A percentile compares a stretch with the other conserved stretches of the same genome.
phyloP scores from a whole-genome alignment of 1,140 invertebrate genomes.

The Drosophila gunungcola region DNA sequence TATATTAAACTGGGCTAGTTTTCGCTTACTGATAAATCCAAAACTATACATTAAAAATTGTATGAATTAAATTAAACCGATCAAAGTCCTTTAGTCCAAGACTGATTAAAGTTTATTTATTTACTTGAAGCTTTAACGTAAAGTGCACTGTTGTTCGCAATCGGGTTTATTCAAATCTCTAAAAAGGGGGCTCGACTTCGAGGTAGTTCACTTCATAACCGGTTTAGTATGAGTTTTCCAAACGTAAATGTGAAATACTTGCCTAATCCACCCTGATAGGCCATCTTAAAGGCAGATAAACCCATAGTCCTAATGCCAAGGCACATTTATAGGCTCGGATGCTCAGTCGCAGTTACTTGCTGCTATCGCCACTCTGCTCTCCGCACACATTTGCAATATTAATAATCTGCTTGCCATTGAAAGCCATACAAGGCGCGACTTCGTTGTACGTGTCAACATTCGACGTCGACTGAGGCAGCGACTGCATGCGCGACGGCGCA shows the following conservation, averaged over 20 bases:
- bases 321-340: constrained; percentile 68
- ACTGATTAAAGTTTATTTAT: too few relatives aligned
- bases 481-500: constrained; percentile 80
- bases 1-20: too few relatives aligned
- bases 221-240: constrained; percentile 2
- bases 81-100: too few relatives aligned
- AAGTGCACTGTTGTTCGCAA: neutral
- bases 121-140: neutral
- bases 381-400: constrained; percentile 70
- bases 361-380: constrained; percentile 1
- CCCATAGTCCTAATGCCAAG: constrained; percentile 70
- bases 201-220: neutral
- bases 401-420: constrained; percentile 81
- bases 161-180: neutral
- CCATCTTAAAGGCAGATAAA: constrained; percentile 18
- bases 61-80: too few relatives aligned
- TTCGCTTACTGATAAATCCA: too few relatives aligned
- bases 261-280: constrained; percentile 23
- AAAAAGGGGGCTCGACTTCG: constrained; percentile 12
- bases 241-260: constrained; percentile 13
- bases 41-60: too few relatives aligned
- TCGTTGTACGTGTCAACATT: constrained; percentile 76
- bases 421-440: constrained; percentile 81
- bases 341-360: constrained; percentile 19
- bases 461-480: constrained; percentile 59